Evolutionary conservation across 2,113 vertebrate genomes (phyloP).

Genomic region (Festucalex cinctus): DNA sequence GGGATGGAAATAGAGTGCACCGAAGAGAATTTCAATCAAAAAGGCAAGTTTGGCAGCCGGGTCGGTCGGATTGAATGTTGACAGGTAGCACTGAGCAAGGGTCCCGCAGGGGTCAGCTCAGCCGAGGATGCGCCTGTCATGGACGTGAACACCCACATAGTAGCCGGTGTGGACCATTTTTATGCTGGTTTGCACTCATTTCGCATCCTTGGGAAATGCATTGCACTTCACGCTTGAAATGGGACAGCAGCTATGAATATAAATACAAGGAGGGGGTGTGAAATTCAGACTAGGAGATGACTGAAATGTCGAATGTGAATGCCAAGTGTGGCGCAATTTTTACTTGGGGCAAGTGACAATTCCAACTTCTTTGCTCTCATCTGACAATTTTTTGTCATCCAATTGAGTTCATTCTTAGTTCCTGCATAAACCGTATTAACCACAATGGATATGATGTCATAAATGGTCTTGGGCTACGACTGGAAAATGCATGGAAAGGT

Average conservation of each 20-base stretch:
- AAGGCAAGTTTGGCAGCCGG: constrained; percentile 38
- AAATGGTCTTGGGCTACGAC: too few species aligned
- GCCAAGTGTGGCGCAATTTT: background rate
- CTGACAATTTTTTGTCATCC: too few species aligned
- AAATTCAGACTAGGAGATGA: constrained; percentile 25
- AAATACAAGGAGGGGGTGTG: constrained; percentile 27
- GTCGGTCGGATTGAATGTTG: constrained; percentile 64
- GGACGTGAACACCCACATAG: constrained; percentile 56
- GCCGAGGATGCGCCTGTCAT: constrained; percentile 47
- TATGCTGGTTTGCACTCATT: constrained; percentile 57
- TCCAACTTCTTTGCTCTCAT: background rate
- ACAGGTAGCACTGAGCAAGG: constrained; percentile 58
- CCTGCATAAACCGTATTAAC: too few species aligned
- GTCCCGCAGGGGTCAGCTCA: constrained; percentile 57
- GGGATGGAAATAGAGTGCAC: constrained; percentile 67
- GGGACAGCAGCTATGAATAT: constrained; percentile 56
- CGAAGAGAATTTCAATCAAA: constrained; percentile 60
- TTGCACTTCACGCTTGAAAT: constrained; percentile 42
- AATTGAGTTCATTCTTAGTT: too few species aligned
- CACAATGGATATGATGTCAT: too few species aligned
- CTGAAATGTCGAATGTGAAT: constrained; percentile 7
- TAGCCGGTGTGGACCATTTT: constrained; percentile 59
- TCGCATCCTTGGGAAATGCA: constrained; percentile 49
- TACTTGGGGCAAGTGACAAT: background rate
- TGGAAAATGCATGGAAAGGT: too few species aligned